Conservation (phyloP, 2,113 vertebrate species). For the Scophthalmus maximus region DNA sequence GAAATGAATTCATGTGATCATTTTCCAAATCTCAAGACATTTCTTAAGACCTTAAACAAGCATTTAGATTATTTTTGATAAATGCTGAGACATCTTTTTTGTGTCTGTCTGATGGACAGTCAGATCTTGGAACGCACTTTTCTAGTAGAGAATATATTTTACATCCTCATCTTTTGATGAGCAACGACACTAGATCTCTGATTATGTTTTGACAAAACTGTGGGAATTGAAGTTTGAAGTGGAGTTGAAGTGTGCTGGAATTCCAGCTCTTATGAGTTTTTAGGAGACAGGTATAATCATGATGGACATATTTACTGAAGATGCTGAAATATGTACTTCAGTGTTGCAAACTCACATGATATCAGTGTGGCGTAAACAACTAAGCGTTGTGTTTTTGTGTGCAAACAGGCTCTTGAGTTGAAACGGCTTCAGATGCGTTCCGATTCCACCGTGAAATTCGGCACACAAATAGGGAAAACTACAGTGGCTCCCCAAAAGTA, state of each 20-base stretch:
- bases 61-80: background rate
- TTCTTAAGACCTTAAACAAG: conserved; percentile 8
- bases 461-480: background rate
- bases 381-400: background rate
- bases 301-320: conserved; percentile 5
- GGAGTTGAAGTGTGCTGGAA: background rate
- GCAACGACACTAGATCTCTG: background rate
- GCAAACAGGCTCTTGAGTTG: background rate
- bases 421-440: no score
- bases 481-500: no score
- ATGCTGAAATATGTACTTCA: conserved; percentile 36
- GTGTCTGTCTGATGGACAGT: background rate
- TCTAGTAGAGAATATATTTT: no score
- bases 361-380: conserved; percentile 8
- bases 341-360: conserved; percentile 3
- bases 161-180: background rate
- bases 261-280: background rate
- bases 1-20: conserved; percentile 11
- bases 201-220: conserved; percentile 18
- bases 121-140: no score
- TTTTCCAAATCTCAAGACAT: conserved; percentile 22
- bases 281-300: background rate
- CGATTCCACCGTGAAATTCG: background rate
- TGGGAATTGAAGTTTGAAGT: background rate
- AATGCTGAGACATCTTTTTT: background rate